A percentile compares a stretch with the other conserved stretches of the same genome.
Conservation (phyloP, 2,113 vertebrate genomes). For the Pygoscelis antarcticus region DNA sequence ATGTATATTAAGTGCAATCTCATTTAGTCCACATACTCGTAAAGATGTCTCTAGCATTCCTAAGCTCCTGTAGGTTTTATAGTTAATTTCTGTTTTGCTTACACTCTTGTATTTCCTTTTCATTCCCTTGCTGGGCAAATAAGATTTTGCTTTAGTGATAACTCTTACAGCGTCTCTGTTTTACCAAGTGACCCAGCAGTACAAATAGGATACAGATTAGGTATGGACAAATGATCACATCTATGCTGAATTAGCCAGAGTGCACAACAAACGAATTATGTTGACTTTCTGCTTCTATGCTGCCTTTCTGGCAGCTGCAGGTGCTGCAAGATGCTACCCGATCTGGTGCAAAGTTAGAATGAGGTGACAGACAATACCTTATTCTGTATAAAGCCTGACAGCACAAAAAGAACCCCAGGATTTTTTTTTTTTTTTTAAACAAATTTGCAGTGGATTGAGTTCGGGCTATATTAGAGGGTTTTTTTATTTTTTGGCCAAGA, state of each 20-base stretch:
- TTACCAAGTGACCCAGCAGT: neutral
- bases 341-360: neutral
- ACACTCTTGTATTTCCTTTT: neutral
- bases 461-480: neutral
- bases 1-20: neutral
- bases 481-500: neutral
- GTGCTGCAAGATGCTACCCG: neutral
- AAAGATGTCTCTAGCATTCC: neutral
- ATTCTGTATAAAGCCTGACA: neutral
- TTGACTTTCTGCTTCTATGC: neutral
- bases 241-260: neutral
- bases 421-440: neutral
- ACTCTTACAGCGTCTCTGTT: neutral
- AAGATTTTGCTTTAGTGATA: neutral
- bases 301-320: neutral
- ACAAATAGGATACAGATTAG: conserved; percentile 24
- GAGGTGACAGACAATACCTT: neutral
- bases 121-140: neutral
- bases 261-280: neutral
- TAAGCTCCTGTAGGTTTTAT: neutral
- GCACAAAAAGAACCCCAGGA: neutral
- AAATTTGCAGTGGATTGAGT: neutral
- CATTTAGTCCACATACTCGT: neutral
- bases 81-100: neutral
- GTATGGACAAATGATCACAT: neutral